Conservation (phyloP, 92 coral and sea anemone species). For the Pocillopora grandis region DNA sequence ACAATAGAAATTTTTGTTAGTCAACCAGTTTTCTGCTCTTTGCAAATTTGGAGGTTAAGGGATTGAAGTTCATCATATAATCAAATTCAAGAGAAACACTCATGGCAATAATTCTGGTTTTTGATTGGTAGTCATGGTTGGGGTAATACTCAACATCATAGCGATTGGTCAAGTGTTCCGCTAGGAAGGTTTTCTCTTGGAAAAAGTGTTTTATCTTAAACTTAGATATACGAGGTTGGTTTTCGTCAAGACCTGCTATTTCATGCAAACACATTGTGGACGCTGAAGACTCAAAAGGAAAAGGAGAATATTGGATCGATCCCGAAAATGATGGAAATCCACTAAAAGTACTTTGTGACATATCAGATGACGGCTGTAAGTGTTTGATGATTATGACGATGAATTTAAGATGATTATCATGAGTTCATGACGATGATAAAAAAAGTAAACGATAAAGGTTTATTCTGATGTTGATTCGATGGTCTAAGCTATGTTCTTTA, state of each 20-base stretch:
- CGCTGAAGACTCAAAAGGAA: background rate
- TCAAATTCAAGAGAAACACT: no score
- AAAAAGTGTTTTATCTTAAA: background rate
- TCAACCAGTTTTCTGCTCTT: no score
- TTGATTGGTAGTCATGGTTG: background rate
- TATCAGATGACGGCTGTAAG: background rate
- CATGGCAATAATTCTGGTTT: no score
- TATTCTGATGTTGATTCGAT: no score
- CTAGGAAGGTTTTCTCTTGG: background rate
- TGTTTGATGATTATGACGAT: background rate
- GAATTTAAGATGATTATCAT: no score
- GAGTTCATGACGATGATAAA: no score
- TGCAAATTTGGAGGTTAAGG: no score
- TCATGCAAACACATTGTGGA: slow-evolving; percentile 1
- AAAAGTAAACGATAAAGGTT: no score
- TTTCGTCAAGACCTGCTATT: background rate
- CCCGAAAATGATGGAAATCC: background rate
- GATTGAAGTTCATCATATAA: no score
- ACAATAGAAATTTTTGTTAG: no score
- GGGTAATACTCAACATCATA: background rate
- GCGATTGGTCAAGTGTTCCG: background rate
- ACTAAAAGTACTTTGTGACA: background rate
- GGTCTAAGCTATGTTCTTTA: no score
- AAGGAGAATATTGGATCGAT: slow-evolving; percentile 10
- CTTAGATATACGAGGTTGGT: background rate